Percentiles rank a stretch among this genome's conserved stretches.
Conservation (phyloP, 2,888 invertebrate genomes). For the Coleophora flavipennella region DNA sequence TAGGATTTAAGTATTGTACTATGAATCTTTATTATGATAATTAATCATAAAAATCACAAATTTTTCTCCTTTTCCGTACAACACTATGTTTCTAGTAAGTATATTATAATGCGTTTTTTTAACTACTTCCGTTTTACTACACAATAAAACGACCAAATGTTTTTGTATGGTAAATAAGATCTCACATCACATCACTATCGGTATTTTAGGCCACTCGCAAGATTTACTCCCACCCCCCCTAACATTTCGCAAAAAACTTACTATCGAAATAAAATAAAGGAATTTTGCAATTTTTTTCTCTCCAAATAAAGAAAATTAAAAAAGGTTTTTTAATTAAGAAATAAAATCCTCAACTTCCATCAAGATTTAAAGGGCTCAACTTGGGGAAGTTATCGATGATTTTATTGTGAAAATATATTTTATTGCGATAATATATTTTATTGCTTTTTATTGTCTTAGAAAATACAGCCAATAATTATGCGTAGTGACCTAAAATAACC, state of each 20-base stretch:
- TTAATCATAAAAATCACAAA: slow-evolving; percentile 20
- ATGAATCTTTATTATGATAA: slow-evolving; percentile 11
- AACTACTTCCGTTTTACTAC: slow-evolving; percentile 30
- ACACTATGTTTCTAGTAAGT: slow-evolving; percentile 29
- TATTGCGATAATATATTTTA: slow-evolving; percentile 9
- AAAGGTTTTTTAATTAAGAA: not conserved
- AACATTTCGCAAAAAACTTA: too few species aligned
- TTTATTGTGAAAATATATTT: slow-evolving; percentile 23
- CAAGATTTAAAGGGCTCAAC: slow-evolving; percentile 50
- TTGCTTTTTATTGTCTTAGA: too few species aligned
- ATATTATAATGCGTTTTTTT: slow-evolving; percentile 18
- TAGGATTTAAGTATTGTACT: slow-evolving; percentile 23
- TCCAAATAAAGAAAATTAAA: too few species aligned
- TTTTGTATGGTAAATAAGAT: slow-evolving; percentile 45
- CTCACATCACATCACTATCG: slow-evolving; percentile 34
- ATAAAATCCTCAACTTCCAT: slow-evolving; percentile 39
- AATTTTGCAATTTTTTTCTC: too few species aligned
- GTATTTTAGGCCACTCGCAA: slow-evolving; percentile 7
- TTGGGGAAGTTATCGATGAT: slow-evolving; percentile 33
- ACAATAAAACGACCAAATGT: slow-evolving; percentile 47
- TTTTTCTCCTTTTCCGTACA: slow-evolving; percentile 25
- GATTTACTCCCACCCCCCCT: too few species aligned
- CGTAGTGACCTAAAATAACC: not conserved
- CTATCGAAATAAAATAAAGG: too few species aligned
- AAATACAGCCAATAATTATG: too few species aligned